Conservation (phyloP, 2,113 vertebrate species). For the Myrmecophaga tridactyla region DNA sequence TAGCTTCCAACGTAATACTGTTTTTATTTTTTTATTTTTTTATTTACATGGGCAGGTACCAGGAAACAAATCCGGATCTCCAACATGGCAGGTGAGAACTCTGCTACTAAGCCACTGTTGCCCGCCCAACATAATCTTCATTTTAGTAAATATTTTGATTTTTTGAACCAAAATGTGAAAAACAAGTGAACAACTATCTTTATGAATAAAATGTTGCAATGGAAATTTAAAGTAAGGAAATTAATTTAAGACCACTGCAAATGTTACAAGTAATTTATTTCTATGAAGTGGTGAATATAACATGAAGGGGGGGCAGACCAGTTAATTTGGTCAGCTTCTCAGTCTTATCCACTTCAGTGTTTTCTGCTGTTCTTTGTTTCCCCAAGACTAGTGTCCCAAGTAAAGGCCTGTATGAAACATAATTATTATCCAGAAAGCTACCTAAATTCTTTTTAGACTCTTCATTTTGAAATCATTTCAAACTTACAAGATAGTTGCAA, state of each 20-base stretch:
- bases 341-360: neutral
- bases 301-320: neutral
- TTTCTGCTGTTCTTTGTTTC: neutral
- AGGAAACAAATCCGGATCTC: no score
- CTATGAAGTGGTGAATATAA: neutral
- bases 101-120: no score
- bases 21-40: neutral
- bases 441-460: no score
- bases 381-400: accelerated
- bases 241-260: neutral
- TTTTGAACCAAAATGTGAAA: slow-evolving; percentile 21
- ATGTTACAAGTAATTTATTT: neutral
- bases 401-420: neutral
- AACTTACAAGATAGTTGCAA: no score
- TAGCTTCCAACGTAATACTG: neutral
- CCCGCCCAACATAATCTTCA: no score
- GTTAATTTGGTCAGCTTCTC: neutral
- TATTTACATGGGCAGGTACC: no score
- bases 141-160: slow-evolving; percentile 4
- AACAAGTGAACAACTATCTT: neutral
- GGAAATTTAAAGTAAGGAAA: neutral
- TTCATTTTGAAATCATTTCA: no score
- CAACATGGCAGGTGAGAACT: no score
- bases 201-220: neutral
- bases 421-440: neutral